Conservation (phyloP, 1,140 invertebrate genomes). For the Drosophila equinoxialis region DNA sequence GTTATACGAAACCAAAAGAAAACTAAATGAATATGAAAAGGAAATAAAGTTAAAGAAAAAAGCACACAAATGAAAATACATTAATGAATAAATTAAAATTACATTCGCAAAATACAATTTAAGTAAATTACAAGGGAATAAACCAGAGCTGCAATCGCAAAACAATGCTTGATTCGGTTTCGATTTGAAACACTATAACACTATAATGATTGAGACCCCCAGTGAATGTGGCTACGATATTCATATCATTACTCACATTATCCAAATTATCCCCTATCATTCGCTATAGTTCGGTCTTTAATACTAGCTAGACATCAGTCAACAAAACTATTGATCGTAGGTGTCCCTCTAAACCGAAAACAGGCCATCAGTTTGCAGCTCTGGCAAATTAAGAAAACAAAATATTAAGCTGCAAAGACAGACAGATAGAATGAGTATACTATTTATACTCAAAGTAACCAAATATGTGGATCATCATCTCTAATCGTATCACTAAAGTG, state of each 20-base stretch:
- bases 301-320: not conserved
- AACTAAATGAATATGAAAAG: slow-evolving; percentile 2
- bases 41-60: slow-evolving; percentile 10
- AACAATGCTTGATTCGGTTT: not conserved
- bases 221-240: not conserved
- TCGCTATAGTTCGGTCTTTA: not conserved
- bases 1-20: slow-evolving; percentile 37
- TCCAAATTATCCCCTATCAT: not conserved
- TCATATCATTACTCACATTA: not conserved
- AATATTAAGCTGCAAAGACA: slow-evolving; percentile 1
- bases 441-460: slow-evolving; percentile 9
- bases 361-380: not conserved
- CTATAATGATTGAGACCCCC: not conserved
- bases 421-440: slow-evolving; percentile 5
- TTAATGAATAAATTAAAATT: slow-evolving; percentile 50
- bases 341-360: not conserved
- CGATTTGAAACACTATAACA: not conserved
- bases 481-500: slow-evolving; percentile 50
- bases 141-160: not conserved
- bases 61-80: slow-evolving; percentile 21
- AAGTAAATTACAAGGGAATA: slow-evolving; percentile 77
- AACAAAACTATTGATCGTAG: not conserved
- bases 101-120: slow-evolving; percentile 54
- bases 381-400: slow-evolving; percentile 13
- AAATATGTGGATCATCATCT: slow-evolving; percentile 55